These are phyloP conservation scores for Otolemur crassicaudatus DNA, from an alignment of 2,797 vertebrate species.

Conservation along the genomic window DNA sequence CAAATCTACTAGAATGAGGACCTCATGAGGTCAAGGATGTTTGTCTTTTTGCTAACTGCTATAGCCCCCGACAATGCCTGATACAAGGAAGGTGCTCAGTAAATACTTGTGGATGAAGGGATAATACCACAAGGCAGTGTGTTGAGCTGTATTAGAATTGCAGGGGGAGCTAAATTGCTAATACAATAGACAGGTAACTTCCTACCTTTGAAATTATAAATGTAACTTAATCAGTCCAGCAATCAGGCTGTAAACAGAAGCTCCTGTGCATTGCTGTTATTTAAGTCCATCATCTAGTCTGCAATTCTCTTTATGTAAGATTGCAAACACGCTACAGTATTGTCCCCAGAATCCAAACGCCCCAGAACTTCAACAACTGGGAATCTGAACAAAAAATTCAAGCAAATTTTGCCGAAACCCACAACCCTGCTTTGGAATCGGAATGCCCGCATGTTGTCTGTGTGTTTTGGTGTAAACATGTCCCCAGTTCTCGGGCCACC, in stretches of 20 bases:
- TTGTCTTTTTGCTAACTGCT: neutral
- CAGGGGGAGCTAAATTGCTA: neutral
- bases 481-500: too few species aligned
- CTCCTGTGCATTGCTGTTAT: neutral
- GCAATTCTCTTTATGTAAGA: neutral
- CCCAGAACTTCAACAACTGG: too few species aligned
- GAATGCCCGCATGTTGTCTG: too few species aligned
- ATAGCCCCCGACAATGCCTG: neutral
- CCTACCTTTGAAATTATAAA: neutral
- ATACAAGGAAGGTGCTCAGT: neutral
- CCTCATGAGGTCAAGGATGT: neutral
- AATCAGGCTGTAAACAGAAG: neutral
- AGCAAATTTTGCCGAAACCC: too few species aligned
- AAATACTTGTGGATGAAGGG: neutral
- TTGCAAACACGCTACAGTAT: neutral
- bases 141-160: neutral
- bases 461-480: too few species aligned
- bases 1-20: neutral
- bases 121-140: neutral
- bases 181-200: neutral
- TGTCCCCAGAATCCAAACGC: too few species aligned
- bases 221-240: neutral
- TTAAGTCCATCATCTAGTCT: neutral
- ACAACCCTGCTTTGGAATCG: too few species aligned
- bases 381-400: too few species aligned